Conservation (phyloP, 2,888 invertebrate genomes). For the Luffia ferchaultella region DNA sequence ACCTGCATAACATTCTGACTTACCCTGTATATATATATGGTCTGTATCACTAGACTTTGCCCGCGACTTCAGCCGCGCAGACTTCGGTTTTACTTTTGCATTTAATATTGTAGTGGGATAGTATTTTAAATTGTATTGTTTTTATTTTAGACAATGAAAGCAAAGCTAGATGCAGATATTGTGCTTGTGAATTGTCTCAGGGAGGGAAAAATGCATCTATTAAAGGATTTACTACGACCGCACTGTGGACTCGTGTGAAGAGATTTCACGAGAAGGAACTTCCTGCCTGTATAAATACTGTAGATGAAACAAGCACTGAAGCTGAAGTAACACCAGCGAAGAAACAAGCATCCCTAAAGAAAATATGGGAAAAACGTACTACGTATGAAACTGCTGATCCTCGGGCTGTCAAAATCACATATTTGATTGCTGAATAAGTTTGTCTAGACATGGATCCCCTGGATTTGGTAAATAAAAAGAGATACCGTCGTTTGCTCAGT, state of each 20-base stretch:
- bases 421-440: conserved; percentile 18
- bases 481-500: conserved; percentile 12
- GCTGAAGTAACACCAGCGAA: conserved; percentile 11
- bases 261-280: conserved; percentile 11
- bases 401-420: conserved; percentile 16
- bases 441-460: conserved; percentile 19
- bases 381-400: conserved; percentile 18
- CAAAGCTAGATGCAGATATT: neutral
- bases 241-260: conserved; percentile 12
- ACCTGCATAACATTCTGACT: no score
- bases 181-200: neutral
- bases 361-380: conserved; percentile 9
- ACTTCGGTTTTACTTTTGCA: no score
- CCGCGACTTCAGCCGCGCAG: no score
- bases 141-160: neutral
- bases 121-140: no score
- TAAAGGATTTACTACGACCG: conserved; percentile 7
- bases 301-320: conserved; percentile 7
- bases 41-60: no score
- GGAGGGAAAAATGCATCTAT: conserved; percentile 12
- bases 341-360: conserved; percentile 15
- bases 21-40: no score
- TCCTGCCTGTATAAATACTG: no score
- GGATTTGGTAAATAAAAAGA: conserved; percentile 18
- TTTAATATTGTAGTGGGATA: no score